Conservation (phyloP, 64 coral and sea anemone genomes). For the Montipora cactus region DNA sequence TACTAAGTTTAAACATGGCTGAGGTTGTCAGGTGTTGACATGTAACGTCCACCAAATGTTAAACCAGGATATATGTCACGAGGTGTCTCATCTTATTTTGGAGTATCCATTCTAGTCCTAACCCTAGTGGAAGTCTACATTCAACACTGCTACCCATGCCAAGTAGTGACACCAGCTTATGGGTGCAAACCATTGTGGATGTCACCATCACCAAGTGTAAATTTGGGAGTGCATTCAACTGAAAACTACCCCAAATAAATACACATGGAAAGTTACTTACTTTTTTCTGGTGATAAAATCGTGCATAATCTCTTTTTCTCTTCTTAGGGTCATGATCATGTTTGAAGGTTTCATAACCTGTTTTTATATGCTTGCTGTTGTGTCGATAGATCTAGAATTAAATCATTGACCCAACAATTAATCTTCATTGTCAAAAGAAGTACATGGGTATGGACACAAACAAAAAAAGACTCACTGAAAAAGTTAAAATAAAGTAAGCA, state of each 20-base stretch:
- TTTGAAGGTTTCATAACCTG: constrained; percentile 91
- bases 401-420: neutral
- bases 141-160: constrained; percentile 38
- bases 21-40: too few species aligned
- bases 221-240: too few species aligned
- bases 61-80: too few species aligned
- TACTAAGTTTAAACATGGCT: too few species aligned
- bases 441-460: too few species aligned
- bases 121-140: constrained; percentile 34
- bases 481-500: too few species aligned
- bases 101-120: too few species aligned
- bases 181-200: constrained; percentile 15
- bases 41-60: too few species aligned
- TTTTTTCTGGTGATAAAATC: constrained; percentile 83
- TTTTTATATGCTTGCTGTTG: constrained; percentile 80
- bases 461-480: too few species aligned
- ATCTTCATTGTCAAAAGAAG: neutral
- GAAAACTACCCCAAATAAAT: too few species aligned
- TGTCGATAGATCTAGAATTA: constrained; percentile 81
- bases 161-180: constrained; percentile 38
- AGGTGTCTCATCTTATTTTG: too few species aligned
- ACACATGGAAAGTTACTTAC: neutral
- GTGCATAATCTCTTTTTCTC: constrained; percentile 88
- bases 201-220: neutral
- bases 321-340: constrained; percentile 89